These are phyloP conservation scores for Ephydatia muelleri DNA, from an alignment of 37 sponge, comb jelly and placozoan genomes.

Conservation along the genomic window DNA sequence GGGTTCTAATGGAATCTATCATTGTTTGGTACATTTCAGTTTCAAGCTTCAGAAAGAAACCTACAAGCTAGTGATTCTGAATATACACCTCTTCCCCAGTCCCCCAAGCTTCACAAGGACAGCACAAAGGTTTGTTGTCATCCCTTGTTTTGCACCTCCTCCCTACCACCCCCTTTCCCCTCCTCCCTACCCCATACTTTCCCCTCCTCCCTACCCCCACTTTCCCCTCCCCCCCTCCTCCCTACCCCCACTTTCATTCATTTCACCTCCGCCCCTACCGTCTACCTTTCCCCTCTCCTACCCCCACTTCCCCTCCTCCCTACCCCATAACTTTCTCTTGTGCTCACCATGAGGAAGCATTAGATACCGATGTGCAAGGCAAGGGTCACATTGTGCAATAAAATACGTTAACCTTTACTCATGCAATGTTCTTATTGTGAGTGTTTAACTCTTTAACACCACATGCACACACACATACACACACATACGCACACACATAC, in stretches of 20 bases:
- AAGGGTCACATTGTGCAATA: neutral
- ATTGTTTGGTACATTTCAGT: neutral
- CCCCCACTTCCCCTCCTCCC: neutral
- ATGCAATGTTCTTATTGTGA: neutral
- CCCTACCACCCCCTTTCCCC: neutral
- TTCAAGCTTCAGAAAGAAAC: neutral
- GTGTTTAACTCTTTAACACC: neutral
- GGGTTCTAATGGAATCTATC: no score
- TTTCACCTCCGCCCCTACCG: neutral
- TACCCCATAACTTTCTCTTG: neutral
- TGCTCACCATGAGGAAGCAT: neutral
- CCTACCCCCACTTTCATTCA: no score
- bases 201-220: neutral
- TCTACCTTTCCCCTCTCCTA: neutral
- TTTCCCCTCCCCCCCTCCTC: neutral
- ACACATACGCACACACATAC: slow-evolving; percentile 8
- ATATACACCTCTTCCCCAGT: slow-evolving; percentile 81
- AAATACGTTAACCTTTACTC: neutral
- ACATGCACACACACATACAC: slow-evolving; percentile 22
- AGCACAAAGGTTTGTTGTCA: slow-evolving; percentile 60
- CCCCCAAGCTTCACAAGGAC: slow-evolving; percentile 31
- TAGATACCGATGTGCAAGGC: neutral
- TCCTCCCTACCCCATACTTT: neutral
- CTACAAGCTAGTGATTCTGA: neutral
- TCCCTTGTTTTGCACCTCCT: no score